Evolutionary conservation across 2,797 vertebrate species (phyloP), one percentile per base, ranked within the genome.

Genomic region (Knipowitschia caucasica): DNA sequence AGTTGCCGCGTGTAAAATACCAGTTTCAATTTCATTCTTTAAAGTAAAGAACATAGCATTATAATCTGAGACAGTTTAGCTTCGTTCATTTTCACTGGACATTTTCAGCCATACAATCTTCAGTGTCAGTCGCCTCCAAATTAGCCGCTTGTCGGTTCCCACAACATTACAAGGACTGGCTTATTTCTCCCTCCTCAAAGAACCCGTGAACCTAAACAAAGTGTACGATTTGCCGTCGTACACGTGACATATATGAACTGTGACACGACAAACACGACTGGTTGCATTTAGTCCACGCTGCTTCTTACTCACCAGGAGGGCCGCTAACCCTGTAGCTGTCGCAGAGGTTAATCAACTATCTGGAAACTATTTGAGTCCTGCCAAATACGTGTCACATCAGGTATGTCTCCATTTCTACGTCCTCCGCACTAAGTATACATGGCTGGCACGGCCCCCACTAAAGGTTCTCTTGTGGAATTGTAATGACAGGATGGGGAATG

Each of bases 361-460:
- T 89, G 87, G 84, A 89, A 89, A 88, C 82, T 77, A 80, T 86
- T 87, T 75, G 5, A 20, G 60, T 55, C 49, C 71, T 78, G 88
- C 88, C 87, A 89, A 89, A 82, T 88, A 80, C 82, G 71, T 88
- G 89, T 90, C 89, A 88, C 88, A 83, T 87, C 81, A 88, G 87
- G 82, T 90, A 89, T 86, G 81, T 86, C 81, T 87, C 85, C 72
- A 71, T 84, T 44, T 80, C 78, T 77, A 86, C 59, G 76, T 74
- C 78, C 87, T 83, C 82, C 75, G 58, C 62, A 74, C 59, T 73
- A 80, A 80, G 79, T 76, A 75, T 66, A 77, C 64, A 8, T 71
- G 74, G 74, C 83, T 86, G 83, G 81, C 78, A 78, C 33, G 0
- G 67, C 64, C 73, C 80, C 75, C 43, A 25, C 21, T 49, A 44